phyloP scores from a whole-genome alignment of 2,113 vertebrate genomes.

The Syngnathoides biaculeatus region DNA sequence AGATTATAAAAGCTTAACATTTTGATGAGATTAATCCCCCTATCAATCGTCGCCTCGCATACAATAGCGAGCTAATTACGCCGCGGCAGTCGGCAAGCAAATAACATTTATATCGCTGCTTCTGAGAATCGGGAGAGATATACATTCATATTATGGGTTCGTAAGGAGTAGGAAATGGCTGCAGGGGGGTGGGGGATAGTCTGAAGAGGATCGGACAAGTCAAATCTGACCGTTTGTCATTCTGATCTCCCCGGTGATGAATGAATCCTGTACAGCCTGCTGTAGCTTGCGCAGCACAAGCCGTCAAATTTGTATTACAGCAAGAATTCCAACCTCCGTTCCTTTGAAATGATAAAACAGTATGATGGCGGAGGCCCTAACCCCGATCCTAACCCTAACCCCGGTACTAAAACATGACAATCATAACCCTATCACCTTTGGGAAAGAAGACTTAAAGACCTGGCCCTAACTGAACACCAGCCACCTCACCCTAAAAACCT shows the following conservation, averaged over 20 bases:
- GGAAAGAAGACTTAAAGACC: too few relatives aligned
- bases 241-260: constrained; percentile 57
- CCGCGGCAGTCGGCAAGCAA: constrained; percentile 30
- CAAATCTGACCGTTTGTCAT: constrained; percentile 61
- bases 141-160: constrained; percentile 11
- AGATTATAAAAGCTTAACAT: constrained; percentile 69
- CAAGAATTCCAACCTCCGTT: neutral
- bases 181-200: neutral
- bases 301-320: neutral
- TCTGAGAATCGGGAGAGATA: constrained; percentile 4
- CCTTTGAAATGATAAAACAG: too few relatives aligned
- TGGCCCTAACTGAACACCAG: too few relatives aligned
- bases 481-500: too few relatives aligned
- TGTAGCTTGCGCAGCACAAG: neutral
- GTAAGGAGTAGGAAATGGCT: neutral
- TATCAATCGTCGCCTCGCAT: constrained; percentile 46
- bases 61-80: constrained; percentile 39
- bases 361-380: too few relatives aligned
- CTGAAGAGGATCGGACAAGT: constrained; percentile 38
- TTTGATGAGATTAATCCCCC: constrained; percentile 62
- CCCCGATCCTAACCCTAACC: too few relatives aligned
- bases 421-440: too few relatives aligned
- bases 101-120: constrained; percentile 32
- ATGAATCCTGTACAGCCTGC: too few relatives aligned
- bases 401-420: too few relatives aligned